Evolutionary conservation across 2,797 vertebrate species (phyloP), one percentile per base, ranked within the genome.

Genomic region (Chaunax sp.): DNA sequence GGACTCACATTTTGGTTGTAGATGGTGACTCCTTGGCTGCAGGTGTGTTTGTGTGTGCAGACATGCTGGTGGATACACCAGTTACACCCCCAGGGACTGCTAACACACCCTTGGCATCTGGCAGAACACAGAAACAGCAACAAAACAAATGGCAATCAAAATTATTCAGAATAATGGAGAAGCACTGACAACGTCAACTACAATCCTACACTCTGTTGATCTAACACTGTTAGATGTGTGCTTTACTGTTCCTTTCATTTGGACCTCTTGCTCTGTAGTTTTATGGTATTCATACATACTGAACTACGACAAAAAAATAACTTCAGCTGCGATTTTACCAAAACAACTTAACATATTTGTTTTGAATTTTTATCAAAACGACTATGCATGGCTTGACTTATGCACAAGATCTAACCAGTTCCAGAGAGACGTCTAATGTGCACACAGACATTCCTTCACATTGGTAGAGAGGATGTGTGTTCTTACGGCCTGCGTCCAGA

Each of bases 51-150:
- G 85, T 97, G 96, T 0, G 97, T 97, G 81, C 98, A 99, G 60
- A 95, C 81, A 59, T 99, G 96, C 82, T 96, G 94, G 72, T 97
- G 96, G 74, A 98, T 91, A 14, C 98, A 99, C 98, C 98, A 99
- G 87, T 97, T 96, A 85, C 98, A 99, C 1, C 96, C 94, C 98
- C 97, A 99, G 38, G 85, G 94, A 78, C 97, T 99, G 91, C 94
- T 96, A 54, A 98, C 96, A 35, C 98, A 99, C 37, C 96, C 96
- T 71, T 94, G 95, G 85, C 97, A 99, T 82, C 97, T 99, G 68
- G 28, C 20, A 23, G 62, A 30, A 28, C 35, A 56, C 26, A 68
- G 30, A 14, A 26, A 13, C 41, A 61, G 33, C 0, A 22, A 44
- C 15, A 19, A 16, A 25, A 44, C 1, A 64, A 45, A 64, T 25